Conservation (phyloP, 2,797 vertebrate genomes). For the Aeoliscus strigatus region DNA sequence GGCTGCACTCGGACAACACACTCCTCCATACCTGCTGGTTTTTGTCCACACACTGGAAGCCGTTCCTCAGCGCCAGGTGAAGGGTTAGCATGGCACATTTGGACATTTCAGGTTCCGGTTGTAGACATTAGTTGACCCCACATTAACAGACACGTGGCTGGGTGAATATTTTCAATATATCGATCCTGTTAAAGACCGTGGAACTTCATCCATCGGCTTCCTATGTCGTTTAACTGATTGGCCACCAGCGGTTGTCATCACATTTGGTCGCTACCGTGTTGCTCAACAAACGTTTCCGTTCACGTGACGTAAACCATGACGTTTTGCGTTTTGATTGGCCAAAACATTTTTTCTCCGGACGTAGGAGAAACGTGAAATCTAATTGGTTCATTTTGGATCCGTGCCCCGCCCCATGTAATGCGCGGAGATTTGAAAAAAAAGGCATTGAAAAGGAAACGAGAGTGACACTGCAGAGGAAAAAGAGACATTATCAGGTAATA, state of each 20-base stretch:
- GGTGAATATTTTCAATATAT: no score
- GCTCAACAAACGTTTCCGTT: slow-evolving; percentile 32
- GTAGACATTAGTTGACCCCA: background rate
- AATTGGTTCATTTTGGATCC: slow-evolving; percentile 30
- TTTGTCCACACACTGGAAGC: slow-evolving; percentile 67
- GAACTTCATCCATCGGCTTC: no score
- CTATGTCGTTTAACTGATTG: no score
- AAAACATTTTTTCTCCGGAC: background rate
- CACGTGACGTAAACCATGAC: slow-evolving; percentile 32
- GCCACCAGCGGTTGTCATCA: no score
- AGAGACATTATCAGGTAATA: slow-evolving; percentile 16
- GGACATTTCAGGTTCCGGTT: slow-evolving; percentile 61
- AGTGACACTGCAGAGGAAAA: background rate
- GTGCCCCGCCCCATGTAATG: slow-evolving; percentile 11
- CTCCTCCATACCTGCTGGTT: slow-evolving; percentile 68
- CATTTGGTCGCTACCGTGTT: slow-evolving; percentile 21
- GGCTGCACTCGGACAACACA: slow-evolving; percentile 65
- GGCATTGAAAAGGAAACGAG: background rate
- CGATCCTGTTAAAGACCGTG: no score
- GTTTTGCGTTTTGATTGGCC: slow-evolving; percentile 12
- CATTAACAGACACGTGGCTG: background rate
- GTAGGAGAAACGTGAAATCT: fast-evolving
- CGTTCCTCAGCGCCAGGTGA: slow-evolving; percentile 67
- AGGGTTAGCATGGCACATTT: slow-evolving; percentile 48
- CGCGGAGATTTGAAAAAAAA: slow-evolving; percentile 58